These are phyloP conservation scores for Acronicta alni DNA, from an alignment of 2,888 invertebrate genomes.

Conservation along the genomic window DNA sequence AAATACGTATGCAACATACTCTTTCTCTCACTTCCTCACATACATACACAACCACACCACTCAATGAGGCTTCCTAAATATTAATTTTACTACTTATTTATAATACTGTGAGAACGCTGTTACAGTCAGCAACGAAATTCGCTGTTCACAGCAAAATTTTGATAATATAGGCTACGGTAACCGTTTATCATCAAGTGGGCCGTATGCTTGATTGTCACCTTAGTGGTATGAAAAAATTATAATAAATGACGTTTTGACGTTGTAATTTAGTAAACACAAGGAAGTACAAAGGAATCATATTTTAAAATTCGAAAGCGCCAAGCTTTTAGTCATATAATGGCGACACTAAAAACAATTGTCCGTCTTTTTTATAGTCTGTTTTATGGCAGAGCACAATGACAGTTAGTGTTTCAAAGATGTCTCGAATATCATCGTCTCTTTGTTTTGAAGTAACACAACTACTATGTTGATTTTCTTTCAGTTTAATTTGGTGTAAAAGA, in stretches of 20 bases:
- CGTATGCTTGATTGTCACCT: no score
- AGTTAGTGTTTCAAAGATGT: constrained; percentile 30
- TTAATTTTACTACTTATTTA: no score
- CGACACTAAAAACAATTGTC: constrained; percentile 40
- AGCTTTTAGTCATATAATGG: constrained; percentile 19
- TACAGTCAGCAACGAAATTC: no score
- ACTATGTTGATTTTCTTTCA: constrained; percentile 27
- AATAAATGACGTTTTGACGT: neutral
- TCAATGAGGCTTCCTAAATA: no score
- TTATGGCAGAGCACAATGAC: constrained; percentile 34
- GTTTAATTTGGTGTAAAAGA: constrained; percentile 12
- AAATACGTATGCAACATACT: no score
- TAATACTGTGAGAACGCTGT: no score
- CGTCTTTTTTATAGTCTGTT: constrained; percentile 35
- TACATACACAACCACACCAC: no score
- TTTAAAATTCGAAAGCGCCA: neutral
- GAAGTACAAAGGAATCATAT: neutral
- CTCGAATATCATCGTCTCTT: constrained; percentile 31
- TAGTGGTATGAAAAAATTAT: no score
- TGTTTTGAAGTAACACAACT: constrained; percentile 23
- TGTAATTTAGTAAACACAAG: neutral
- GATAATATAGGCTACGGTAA: no score
- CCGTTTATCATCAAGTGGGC: no score
- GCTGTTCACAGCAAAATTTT: no score
- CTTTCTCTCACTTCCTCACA: no score